Evolutionary conservation across 2,888 invertebrate species (phyloP).

Genomic region (Troilus luridus): DNA sequence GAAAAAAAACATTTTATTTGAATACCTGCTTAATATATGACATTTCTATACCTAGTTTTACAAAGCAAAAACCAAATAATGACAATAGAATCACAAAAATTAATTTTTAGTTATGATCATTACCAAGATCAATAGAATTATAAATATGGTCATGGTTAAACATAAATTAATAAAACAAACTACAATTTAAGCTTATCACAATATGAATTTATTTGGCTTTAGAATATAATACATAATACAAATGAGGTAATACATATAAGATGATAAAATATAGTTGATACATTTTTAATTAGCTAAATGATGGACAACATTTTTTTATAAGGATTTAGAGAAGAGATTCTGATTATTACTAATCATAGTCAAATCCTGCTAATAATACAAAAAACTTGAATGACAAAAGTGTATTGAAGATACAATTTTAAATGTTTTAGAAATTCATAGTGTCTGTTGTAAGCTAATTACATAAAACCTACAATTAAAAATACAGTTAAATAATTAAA

Average conservation of each 20-base stretch:
- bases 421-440: not conserved
- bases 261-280: not conserved
- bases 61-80: constrained; percentile 9
- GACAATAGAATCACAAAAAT: not conserved
- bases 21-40: constrained; percentile 1
- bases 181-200: constrained; percentile 34
- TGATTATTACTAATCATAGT: not conserved
- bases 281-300: not conserved
- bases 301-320: not conserved
- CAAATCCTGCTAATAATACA: not conserved
- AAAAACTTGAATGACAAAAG: not conserved
- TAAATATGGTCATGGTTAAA: constrained; percentile 31
- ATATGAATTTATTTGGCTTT: constrained; percentile 45
- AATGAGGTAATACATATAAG: constrained; percentile 37
- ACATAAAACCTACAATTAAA: constrained; percentile 13
- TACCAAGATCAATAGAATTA: not conserved
- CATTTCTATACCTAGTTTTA: not conserved
- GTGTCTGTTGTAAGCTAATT: not conserved
- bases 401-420: not conserved
- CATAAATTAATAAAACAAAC: constrained; percentile 12
- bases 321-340: not conserved
- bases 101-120: not conserved
- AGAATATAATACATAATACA: not conserved
- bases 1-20: not conserved
- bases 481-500: not conserved